Base-by-base conservation (phyloP, 2,888 invertebrate genomes). In the Oxystoma pomonae region DNA sequence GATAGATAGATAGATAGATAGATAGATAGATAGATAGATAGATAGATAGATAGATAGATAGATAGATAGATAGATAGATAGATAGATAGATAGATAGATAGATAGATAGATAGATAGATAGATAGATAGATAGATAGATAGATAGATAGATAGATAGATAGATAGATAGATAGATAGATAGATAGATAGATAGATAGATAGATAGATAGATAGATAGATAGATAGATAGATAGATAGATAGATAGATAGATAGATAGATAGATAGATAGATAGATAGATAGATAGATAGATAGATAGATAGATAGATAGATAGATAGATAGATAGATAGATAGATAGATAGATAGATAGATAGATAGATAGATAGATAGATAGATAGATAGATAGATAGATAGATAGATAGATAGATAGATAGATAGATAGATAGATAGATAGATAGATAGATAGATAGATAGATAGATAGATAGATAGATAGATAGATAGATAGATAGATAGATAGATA, bases 221-320 rank as follows among this genome's bases (percentile, higher is more conserved):
- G 12, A 50, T 50, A 50, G n/a, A 50, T 50, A 50, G 50, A n/a
- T 50, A 50, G 50, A n/a, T n/a, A 50, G 50, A 50, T 12, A 50
- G 9, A 50, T 9, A 50, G n/a, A 12, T n/a, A 50, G 50, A 50
- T 9, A 50, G 50, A 50, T 50, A 50, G 50, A 50, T 9, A 50
- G 9, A 50, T 12, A n/a, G 50, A 12, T 9, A 50, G 50, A 50
- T 50, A 50, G 55, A 55, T 55, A 55, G 17, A 55, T 55, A 55
- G 55, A 55, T 16, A 55, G 55, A 55, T 55, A 55, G 55, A 55
- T 55, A 55, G 55, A 55, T 55, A 55, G 55, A 55, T 55, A 55
- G 55, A 55, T 55, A 55, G 16, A 55, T 55, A 16, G 55, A 55
- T 16, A 55, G 55, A 55, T 55, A 55, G 55, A 55, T 55, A 55